These are phyloP conservation scores for Apodemus agrarius DNA, from an alignment of 2,797 vertebrate genomes.

Conservation along the genomic window DNA sequence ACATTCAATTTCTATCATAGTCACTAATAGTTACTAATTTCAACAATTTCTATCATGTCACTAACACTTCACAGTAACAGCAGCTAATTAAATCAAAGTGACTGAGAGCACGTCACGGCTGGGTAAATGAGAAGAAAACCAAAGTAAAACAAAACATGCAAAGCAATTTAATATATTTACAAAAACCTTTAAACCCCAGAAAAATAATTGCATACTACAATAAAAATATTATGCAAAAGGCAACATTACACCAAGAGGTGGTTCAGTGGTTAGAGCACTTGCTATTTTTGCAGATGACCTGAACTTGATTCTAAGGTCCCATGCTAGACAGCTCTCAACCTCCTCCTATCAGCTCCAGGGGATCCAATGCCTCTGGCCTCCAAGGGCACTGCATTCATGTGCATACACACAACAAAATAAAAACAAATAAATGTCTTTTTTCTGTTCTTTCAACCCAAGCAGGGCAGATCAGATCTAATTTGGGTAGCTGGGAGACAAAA, in stretches of 20 bases:
- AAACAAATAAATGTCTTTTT: not conserved
- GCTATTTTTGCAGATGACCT: not conserved
- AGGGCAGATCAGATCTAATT: not conserved
- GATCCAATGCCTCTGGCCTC: not conserved
- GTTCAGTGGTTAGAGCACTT: not conserved
- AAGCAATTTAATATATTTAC: not conserved
- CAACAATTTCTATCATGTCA: slow-evolving; percentile 17
- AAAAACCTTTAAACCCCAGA: not conserved
- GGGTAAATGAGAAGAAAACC: not conserved
- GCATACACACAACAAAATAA: not conserved
- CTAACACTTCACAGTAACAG: slow-evolving; percentile 13
- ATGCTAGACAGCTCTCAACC: not conserved
- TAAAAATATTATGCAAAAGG: not conserved
- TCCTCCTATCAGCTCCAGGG: not conserved
- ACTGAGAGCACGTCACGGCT: not conserved
- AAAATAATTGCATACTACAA: not conserved
- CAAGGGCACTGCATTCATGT: not conserved
- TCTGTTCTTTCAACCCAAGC: not conserved
- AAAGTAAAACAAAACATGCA: not conserved
- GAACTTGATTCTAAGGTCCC: not conserved
- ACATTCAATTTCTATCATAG: not conserved
- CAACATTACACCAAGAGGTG: not conserved
- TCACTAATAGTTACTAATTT: not conserved
- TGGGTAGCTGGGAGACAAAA: not conserved
- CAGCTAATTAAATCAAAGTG: slow-evolving; percentile 18